Evolutionary conservation across 2,797 vertebrate genomes (phyloP), one percentile per base, ranked within the genome.

Genomic region (Bradypodion ventrale): DNA sequence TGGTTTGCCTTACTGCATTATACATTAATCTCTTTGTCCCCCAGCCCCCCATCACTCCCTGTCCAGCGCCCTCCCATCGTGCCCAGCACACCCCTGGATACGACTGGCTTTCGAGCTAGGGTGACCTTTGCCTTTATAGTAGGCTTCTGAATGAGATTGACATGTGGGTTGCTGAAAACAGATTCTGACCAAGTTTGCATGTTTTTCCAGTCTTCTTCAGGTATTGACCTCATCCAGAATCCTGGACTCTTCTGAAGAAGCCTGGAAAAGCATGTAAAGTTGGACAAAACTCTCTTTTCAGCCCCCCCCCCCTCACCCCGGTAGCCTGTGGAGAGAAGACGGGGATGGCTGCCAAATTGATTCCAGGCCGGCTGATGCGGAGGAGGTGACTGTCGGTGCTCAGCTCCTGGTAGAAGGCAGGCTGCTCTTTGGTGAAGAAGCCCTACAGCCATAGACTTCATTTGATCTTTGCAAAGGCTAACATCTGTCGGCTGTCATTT

Each of bases 381-480:
- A 93, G 86, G 92, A 95, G 94, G 90, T 94, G 95, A 91, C 95
- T 95, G 95, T 93, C 93, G 69, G 83, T 79, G 94, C 94, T 91
- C 65, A 32, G 84, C 83, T 87, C 93, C 85, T 93, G 92, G 94
- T 96, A 90, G 78, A 94, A 95, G 94, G 91, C 90, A 89, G 93
- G 92, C 94, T 46, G 90, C 89, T 95, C 94, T 95, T 96, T 94
- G 95, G 95, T 97, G 97, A 98, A 96, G 95, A n/a, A 96, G 96
- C 97, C 98, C 98, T 95, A 96, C 95, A 98, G 98, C 97, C 96
- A 97, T 94, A 95, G 97, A 97, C 98, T 97, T 97, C 97, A 98
- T 99, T 97, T 98, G 98, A 98, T 99, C 98, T 98, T 98, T 98
- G 97, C 97, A 99, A 99, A 99, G 97, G 98, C 98, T 98, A 98